Conservation (phyloP, 2,113 vertebrate genomes). For the Tyrannus savana region DNA sequence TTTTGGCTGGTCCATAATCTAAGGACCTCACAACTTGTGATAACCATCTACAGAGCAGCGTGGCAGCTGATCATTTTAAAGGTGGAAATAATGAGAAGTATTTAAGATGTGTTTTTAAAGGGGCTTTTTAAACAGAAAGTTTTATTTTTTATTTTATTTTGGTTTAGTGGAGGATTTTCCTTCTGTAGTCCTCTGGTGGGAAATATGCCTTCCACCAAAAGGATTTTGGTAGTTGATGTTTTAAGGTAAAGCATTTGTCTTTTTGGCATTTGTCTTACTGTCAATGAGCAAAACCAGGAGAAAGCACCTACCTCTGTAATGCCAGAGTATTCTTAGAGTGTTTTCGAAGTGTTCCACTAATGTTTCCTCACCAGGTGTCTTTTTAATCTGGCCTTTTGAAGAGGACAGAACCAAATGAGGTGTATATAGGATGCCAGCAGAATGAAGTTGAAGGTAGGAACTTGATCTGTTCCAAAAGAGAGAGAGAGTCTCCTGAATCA, state of each 20-base stretch:
- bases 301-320: conserved; percentile 48
- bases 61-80: conserved; percentile 30
- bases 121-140: conserved; percentile 64
- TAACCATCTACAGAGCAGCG: neutral
- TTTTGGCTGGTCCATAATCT: conserved; percentile 30
- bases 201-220: conserved; percentile 73
- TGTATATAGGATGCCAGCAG: neutral
- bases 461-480: conserved; percentile 32
- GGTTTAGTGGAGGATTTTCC: conserved; percentile 45
- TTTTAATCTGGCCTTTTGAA: conserved; percentile 36
- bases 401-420: conserved; percentile 22
- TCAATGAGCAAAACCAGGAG: conserved; percentile 27
- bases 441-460: conserved; percentile 47
- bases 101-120: conserved; percentile 67
- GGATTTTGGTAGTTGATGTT: conserved; percentile 30
- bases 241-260: conserved; percentile 45
- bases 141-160: conserved; percentile 59
- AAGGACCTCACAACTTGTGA: neutral
- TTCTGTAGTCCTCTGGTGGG: conserved; percentile 59
- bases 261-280: conserved; percentile 65
- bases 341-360: neutral
- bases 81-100: conserved; percentile 61
- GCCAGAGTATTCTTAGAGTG: conserved; percentile 28
- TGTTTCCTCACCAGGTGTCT: conserved; percentile 22
- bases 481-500: conserved; percentile 56